Conservation (phyloP, 2,113 vertebrate genomes). For the Ardeotis arabs region DNA sequence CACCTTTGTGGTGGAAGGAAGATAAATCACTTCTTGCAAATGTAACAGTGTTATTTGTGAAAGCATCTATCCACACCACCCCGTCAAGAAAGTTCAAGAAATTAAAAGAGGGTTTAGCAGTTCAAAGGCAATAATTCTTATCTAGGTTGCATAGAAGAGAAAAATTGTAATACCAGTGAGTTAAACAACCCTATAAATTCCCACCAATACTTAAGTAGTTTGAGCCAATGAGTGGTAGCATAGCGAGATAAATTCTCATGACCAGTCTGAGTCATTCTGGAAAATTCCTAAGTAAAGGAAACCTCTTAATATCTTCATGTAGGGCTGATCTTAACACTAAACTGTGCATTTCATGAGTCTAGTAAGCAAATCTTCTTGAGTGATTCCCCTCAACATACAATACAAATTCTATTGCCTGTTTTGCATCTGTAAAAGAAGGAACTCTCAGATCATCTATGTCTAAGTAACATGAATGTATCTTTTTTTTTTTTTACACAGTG, state of each 20-base stretch:
- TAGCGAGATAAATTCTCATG: not conserved
- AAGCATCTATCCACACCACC: not conserved
- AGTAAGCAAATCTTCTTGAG: not conserved
- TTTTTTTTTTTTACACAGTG: not conserved
- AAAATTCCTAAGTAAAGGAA: not conserved
- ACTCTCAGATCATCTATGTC: not conserved
- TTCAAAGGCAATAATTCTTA: not conserved
- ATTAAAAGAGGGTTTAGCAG: not conserved
- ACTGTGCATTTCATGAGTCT: not conserved
- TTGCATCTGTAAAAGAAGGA: not conserved
- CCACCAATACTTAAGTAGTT: not conserved
- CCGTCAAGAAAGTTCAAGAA: not conserved
- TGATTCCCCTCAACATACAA: not conserved
- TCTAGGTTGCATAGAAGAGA: not conserved
- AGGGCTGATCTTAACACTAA: not conserved
- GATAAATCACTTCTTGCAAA: not conserved
- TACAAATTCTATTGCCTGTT: not conserved
- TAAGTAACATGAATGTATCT: not conserved
- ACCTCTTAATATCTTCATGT: not conserved
- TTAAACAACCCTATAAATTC: not conserved
- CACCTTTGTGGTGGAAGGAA: not conserved
- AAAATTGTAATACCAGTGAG: not conserved
- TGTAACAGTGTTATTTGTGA: not conserved
- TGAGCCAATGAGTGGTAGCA: not conserved
- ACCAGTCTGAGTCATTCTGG: not conserved